phyloP scores from a whole-genome alignment of 2,113 vertebrate species.

The Actinemys pallida region DNA sequence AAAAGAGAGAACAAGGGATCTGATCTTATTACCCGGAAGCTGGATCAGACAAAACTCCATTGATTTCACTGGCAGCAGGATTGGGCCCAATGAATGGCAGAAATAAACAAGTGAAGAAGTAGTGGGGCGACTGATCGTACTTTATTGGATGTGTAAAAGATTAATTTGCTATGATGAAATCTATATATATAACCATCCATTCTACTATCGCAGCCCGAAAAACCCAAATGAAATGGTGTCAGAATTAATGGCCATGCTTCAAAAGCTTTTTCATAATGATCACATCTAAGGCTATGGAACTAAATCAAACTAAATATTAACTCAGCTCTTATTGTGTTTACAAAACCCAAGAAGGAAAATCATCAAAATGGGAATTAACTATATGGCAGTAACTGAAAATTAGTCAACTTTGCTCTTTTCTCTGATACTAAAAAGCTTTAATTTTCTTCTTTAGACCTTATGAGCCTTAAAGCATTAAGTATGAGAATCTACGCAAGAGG shows the following conservation, averaged over 20 bases:
- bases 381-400: background rate
- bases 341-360: background rate
- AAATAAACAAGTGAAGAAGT: background rate
- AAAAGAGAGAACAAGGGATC: background rate
- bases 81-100: background rate
- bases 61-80: background rate
- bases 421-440: background rate
- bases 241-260: slow-evolving; percentile 14
- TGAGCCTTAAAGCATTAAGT: slow-evolving; percentile 2
- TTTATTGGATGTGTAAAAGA: background rate
- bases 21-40: background rate
- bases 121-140: background rate
- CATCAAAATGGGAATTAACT: background rate
- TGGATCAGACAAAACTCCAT: background rate
- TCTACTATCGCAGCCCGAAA: slow-evolving; percentile 15
- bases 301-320: background rate
- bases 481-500: background rate
- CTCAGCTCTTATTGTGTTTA: background rate
- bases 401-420: background rate
- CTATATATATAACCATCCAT: background rate
- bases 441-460: background rate
- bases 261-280: slow-evolving; percentile 10
- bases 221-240: slow-evolving; percentile 6
- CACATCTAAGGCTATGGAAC: background rate
- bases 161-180: slow-evolving; percentile 43